Evolutionary conservation across 1,140 invertebrate genomes (phyloP), one percentile per base, ranked within the genome.

Genomic region (Trachymyrmex cornetzi): DNA sequence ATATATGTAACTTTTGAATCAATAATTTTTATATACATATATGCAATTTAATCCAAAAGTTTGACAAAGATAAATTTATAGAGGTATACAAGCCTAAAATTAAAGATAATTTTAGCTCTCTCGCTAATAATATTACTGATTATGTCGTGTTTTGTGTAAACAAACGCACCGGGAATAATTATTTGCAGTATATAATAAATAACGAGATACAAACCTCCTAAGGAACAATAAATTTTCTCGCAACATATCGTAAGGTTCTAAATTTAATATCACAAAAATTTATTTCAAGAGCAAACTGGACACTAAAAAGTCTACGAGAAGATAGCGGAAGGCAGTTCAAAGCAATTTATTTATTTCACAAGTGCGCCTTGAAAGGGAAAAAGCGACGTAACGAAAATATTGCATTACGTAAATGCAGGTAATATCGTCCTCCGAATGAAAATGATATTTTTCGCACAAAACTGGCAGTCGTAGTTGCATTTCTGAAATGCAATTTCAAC

Each of bases 311-410:
- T 75, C n/a, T 38, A 38, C 12, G 16, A 84, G 50, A 82, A 61
- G 27, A 27, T 14, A 48, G 12, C 19, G 24, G 14, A 22, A 27
- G 14, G 9, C 6, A 27, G 4, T 34, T 66, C 53, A 6, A 57
- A 72, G 80, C 38, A 74, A 84, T 74, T 74, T 50, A 61, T 74
- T 84, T 50, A 61, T 84, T 84, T 84, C 24, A 84, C 74, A 84
- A 84, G 71, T 59, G 57, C 38, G 3, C 14, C 14, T 6, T 24
- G 14, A 38, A 38, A 50, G 14, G n/a, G 1, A 24, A 53, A 50
- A 69, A 87, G 48, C 22, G 84, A 80, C 24, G 12, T 85, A 64
- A 85, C 48, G 30, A 75, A 84, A 61, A 84, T 74, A 84, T 84
- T 74, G 22, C 67, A 19, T 82, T 72, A 71, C 22, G 38, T 74